Evolutionary conservation across 2,113 vertebrate species (phyloP), one percentile per base, ranked within the genome.

Genomic region (Irena cyanogastra): DNA sequence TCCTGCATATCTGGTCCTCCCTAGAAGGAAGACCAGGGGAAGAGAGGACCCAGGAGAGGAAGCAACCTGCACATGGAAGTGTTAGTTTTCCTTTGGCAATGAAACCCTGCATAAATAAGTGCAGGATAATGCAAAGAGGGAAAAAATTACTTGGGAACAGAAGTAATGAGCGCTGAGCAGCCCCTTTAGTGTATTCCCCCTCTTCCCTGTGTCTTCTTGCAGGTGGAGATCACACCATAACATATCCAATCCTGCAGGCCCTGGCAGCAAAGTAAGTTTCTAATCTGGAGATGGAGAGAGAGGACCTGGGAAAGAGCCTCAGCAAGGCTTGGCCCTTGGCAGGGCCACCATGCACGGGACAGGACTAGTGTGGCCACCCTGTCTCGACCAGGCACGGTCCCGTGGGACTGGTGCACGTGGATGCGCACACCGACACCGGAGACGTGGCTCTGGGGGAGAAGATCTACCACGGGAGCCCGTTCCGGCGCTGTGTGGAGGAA

Each of bases 201-300:
- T 54, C 22, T 45, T 81, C 61, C 10, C 35, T 53, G 45, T 61
- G 53, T 50, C 77, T 52, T 44, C 47, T 57, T 86, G 79, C 96
- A 99, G 99, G 99, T 80, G 99, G 99, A 10, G 99, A 99, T 94
- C 99, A 99, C 97, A 99, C 99, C 5, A 98, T 99, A 80, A 98
- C 99, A 0, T 99, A 99, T 76, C 99, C 99, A 22, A 99, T 99
- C 96, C 97, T 99, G 37, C 99, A 99, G 96, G 99, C 99, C 0
- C 66, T 99, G 37, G 98, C 98, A 52, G 97, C 98, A 86, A 98
- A 98, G 99, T 99, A 97, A 98, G 98, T 98, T 22, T 37, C 31
- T 28, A 14, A 11, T 28, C 21, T 37, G 54, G 52, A 37, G 15
- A 13, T 7, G 19, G 13, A 15, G n/a, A n/a, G 8, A 4, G 70